phyloP scores from a whole-genome alignment of 2,113 vertebrate species.

The Callopanchax toddi region DNA sequence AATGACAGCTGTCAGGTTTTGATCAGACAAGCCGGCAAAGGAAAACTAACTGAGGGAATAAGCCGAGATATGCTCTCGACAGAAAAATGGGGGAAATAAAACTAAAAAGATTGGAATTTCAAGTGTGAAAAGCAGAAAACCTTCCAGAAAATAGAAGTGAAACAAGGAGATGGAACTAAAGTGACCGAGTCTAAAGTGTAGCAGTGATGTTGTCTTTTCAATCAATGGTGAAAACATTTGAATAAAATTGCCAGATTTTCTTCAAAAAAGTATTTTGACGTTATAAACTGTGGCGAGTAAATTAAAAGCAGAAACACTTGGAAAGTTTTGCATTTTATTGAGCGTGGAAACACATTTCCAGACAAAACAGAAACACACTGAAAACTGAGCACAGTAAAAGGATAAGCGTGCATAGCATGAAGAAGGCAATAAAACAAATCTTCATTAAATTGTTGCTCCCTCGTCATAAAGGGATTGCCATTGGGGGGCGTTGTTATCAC shows the following conservation, averaged over 20 bases:
- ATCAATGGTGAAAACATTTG: slow-evolving; percentile 23
- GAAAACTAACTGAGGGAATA: not conserved
- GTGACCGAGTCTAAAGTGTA: too few species aligned
- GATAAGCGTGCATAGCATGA: slow-evolving; percentile 24
- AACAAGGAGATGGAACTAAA: not conserved
- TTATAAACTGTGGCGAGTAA: slow-evolving; percentile 23
- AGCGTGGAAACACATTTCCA: slow-evolving; percentile 29
- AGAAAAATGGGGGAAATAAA: not conserved
- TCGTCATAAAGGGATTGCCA: slow-evolving; percentile 52
- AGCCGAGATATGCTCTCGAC: not conserved
- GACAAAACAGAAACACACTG: slow-evolving; percentile 13
- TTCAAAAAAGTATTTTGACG: slow-evolving; percentile 25
- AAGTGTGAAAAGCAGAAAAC: not conserved
- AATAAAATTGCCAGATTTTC: slow-evolving; percentile 32
- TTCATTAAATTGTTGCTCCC: slow-evolving; percentile 52
- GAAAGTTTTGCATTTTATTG: too few species aligned
- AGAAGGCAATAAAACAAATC: slow-evolving; percentile 59
- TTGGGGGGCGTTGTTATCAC: slow-evolving; percentile 56
- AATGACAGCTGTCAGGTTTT: not conserved
- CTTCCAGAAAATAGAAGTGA: not conserved
- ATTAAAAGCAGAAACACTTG: too few species aligned
- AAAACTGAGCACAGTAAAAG: slow-evolving; percentile 21
- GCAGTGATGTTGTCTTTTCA: slow-evolving; percentile 45
- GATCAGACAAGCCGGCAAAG: not conserved
- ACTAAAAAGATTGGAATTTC: not conserved